Percentiles rank a stretch among this genome's conserved stretches.
phyloP scores from a whole-genome alignment of 1,140 invertebrate genomes.

The Trichonephila inaurata region DNA sequence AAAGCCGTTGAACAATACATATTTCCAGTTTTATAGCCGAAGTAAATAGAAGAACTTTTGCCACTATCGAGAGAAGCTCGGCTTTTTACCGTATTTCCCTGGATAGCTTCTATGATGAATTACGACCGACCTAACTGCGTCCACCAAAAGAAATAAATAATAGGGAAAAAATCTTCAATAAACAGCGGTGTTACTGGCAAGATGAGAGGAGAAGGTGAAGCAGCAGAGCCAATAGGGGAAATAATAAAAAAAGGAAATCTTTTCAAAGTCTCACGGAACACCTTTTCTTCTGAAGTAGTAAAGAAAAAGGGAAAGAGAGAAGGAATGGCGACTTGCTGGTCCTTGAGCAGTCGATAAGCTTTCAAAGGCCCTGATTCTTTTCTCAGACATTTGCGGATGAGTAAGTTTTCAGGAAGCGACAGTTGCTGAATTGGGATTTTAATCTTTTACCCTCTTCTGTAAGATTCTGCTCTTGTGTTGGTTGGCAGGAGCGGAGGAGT shows the following conservation, averaged over 20 bases:
- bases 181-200: not conserved
- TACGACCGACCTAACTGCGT: slow-evolving; percentile 42
- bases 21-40: slow-evolving; percentile 17
- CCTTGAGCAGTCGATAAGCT: slow-evolving; percentile 55
- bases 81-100: slow-evolving; percentile 22
- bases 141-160: not conserved
- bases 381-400: slow-evolving; percentile 20
- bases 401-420: slow-evolving; percentile 45
- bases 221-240: not conserved
- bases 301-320: not conserved
- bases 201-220: not conserved
- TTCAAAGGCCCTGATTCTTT: not conserved
- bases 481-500: not conserved
- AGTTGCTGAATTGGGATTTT: slow-evolving; percentile 54
- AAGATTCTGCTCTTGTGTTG: not conserved
- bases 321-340: not conserved
- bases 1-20: slow-evolving; percentile 15
- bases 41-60: not conserved
- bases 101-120: slow-evolving; percentile 54
- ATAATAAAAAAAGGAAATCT: slow-evolving; percentile 4
- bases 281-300: not conserved
- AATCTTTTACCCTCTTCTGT: slow-evolving; percentile 33
- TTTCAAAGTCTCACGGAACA: slow-evolving; percentile 11
- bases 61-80: too few species aligned
- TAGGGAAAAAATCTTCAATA: not conserved